Percentiles rank a stretch among this genome's conserved stretches.
These are phyloP conservation scores for Grammomys surdaster DNA, from an alignment of 2,113 vertebrate genomes.

Conservation along the genomic window DNA sequence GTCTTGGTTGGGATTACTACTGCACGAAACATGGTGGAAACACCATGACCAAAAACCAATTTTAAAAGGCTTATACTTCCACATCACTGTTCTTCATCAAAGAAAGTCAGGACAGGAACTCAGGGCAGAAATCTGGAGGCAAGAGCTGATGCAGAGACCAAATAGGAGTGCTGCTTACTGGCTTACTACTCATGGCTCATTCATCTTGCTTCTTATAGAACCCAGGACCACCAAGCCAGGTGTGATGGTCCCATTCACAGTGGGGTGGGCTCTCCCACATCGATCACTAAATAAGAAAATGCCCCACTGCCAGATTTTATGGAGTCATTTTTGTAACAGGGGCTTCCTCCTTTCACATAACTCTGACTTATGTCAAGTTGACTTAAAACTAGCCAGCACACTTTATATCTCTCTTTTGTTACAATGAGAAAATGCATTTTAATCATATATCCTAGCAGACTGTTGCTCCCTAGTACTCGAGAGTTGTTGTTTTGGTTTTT, in stretches of 20 bases:
- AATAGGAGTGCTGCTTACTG: no score
- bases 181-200: background rate
- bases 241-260: no score
- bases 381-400: background rate
- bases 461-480: background rate
- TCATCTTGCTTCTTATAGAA: background rate
- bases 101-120: background rate
- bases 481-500: background rate
- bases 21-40: background rate
- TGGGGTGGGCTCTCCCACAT: background rate
- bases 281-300: no score
- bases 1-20: background rate
- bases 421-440: constrained; percentile 8
- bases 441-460: background rate
- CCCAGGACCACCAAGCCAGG: background rate
- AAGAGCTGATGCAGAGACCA: background rate
- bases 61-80: background rate
- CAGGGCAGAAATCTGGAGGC: background rate
- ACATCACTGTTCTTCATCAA: background rate
- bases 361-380: background rate
- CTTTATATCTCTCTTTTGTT: constrained; percentile 1
- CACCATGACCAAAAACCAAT: background rate
- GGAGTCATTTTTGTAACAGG: no score
- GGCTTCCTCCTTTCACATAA: background rate
- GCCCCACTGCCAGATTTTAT: background rate